A percentile compares a stretch with the other conserved stretches of the same genome.
These are phyloP conservation scores for Pandion haliaetus DNA, from an alignment of 2,113 vertebrate genomes.

Conservation along the genomic window DNA sequence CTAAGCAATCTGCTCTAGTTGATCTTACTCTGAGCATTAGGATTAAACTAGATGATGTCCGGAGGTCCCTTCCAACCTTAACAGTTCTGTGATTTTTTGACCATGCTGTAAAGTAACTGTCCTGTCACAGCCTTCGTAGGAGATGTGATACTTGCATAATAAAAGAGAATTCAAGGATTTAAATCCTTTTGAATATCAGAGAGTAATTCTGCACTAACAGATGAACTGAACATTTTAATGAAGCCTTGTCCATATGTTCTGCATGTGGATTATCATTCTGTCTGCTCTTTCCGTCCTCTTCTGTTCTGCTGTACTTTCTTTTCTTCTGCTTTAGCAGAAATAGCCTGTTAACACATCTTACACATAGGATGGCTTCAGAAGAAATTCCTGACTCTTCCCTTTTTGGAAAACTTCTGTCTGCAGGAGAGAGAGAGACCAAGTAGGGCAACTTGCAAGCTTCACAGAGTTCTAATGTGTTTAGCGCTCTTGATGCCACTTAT, in stretches of 20 bases:
- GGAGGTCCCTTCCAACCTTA: background rate
- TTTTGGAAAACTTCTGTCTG: background rate
- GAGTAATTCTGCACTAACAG: background rate
- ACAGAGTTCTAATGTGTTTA: background rate
- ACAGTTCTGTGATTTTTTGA: background rate
- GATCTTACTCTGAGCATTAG: background rate
- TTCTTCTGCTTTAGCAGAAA: background rate
- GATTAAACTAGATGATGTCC: background rate
- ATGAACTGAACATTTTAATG: background rate
- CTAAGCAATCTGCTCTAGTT: background rate
- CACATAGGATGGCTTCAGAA: background rate
- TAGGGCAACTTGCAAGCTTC: background rate
- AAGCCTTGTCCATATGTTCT: constrained; percentile 2
- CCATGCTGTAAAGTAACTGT: background rate
- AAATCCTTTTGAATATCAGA: background rate
- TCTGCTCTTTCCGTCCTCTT: background rate
- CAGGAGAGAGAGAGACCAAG: background rate
- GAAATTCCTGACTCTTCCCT: background rate
- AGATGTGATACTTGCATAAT: background rate
- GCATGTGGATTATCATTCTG: background rate
- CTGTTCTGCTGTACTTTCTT: background rate
- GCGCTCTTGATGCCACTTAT: background rate
- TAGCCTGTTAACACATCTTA: background rate
- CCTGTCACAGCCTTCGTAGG: rapidly evolving
- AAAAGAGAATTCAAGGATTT: background rate